A percentile compares a stretch with the other conserved stretches of the same genome.
Conservation (phyloP, 37 sponge, comb jelly and placozoan species). For the Geodia barretti region DNA sequence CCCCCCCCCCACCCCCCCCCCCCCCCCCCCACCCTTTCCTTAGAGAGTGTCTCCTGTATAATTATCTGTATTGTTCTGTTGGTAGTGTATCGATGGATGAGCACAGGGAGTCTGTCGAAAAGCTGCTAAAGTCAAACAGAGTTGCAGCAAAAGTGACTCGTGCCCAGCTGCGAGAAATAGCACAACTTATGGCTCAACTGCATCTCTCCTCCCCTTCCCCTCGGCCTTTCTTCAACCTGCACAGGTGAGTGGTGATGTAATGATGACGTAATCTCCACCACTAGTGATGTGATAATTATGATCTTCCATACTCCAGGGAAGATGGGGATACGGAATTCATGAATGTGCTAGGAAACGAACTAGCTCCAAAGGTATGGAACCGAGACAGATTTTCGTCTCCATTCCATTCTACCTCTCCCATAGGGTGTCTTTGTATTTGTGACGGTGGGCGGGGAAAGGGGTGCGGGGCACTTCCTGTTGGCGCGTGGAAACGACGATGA, state of each 20-base stretch:
- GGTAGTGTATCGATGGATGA: conserved; percentile 71
- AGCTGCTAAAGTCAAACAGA: conserved; percentile 33
- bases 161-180: conserved; percentile 78
- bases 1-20: too few relatives aligned
- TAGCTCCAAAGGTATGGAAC: conserved; percentile 49
- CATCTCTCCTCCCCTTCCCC: conserved; percentile 51
- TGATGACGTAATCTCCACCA: background rate
- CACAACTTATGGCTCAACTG: conserved; percentile 51
- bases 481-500: conserved; percentile 72
- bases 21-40: background rate
- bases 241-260: conserved; percentile 8
- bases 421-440: conserved; percentile 72
- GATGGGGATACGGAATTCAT: conserved; percentile 93
- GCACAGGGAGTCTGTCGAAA: conserved; percentile 68
- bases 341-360: conserved; percentile 69
- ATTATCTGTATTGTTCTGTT: conserved; percentile 4
- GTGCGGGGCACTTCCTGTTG: conserved; percentile 86
- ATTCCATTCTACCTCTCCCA: background rate
- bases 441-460: conserved; percentile 79
- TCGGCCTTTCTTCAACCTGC: conserved; percentile 46
- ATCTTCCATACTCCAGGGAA: conserved; percentile 44
- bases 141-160: conserved; percentile 24
- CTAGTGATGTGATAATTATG: background rate
- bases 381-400: background rate
- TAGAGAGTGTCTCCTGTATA: background rate